phyloP scores from a whole-genome alignment of 2,888 invertebrate genomes.

The Lasioglossum vierecki region DNA sequence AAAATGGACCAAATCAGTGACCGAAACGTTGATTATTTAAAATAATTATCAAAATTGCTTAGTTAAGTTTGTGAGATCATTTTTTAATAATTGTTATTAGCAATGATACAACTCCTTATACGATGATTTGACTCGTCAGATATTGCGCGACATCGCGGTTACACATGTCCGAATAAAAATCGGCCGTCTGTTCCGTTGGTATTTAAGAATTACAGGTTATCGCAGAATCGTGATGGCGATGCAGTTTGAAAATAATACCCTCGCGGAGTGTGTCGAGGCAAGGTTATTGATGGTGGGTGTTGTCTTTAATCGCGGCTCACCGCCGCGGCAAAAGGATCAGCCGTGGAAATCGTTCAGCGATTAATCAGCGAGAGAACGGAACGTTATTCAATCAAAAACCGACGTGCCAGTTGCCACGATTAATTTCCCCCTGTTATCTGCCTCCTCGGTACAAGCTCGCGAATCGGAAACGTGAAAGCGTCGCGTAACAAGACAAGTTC shows the following conservation, averaged over 20 bases:
- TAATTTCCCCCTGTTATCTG: neutral
- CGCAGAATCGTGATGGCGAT: neutral
- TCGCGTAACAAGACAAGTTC: neutral
- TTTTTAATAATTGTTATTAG: no score
- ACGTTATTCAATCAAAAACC: neutral
- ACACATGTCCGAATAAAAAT: neutral
- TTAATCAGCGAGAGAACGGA: neutral
- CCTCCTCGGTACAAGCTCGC: neutral
- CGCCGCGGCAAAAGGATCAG: neutral
- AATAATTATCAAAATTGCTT: no score
- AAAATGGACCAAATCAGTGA: no score
- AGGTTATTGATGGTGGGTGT: neutral
- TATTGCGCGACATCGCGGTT: neutral
- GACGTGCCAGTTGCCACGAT: neutral
- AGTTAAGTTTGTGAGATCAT: no score
- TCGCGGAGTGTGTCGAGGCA: neutral
- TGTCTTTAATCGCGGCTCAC: neutral
- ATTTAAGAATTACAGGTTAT: neutral
- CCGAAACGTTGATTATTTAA: no score
- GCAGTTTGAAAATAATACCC: neutral
- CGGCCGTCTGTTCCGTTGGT: neutral
- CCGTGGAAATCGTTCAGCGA: neutral
- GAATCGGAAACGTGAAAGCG: neutral
- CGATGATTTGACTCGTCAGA: neutral
- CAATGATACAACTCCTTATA: neutral